Conservation (phyloP, 2,797 vertebrate genomes). For the Neosalanx taihuensis region DNA sequence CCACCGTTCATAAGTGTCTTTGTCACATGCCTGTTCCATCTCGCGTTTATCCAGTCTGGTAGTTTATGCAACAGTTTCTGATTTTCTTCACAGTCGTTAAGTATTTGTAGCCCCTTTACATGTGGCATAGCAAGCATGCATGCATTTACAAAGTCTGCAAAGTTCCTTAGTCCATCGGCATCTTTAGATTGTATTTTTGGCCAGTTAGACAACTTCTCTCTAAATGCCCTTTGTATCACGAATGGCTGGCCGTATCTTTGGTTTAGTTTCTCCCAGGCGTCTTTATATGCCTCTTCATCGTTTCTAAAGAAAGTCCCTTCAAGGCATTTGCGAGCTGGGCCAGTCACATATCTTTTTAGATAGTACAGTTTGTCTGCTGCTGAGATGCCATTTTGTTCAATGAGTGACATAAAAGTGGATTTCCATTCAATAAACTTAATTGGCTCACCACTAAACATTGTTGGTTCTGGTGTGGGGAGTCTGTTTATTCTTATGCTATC, state of each 20-base stretch:
- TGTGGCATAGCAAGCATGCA: constrained; percentile 22
- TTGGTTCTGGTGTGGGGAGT: constrained; percentile 25
- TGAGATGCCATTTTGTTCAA: constrained; percentile 27
- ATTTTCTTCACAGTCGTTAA: constrained; percentile 29
- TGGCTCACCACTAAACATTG: constrained; percentile 30
- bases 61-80: constrained; percentile 24
- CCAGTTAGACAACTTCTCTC: constrained; percentile 36
- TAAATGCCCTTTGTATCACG: constrained; percentile 29
- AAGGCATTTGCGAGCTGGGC: constrained; percentile 26
- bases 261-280: constrained; percentile 35
- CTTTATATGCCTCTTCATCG: constrained; percentile 28
- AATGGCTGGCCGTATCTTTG: constrained; percentile 26
- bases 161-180: constrained; percentile 24
- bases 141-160: constrained; percentile 29
- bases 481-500: constrained; percentile 34
- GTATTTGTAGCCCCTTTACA: constrained; percentile 27
- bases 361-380: constrained; percentile 34
- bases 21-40: constrained; percentile 15
- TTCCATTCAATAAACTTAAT: constrained; percentile 35
- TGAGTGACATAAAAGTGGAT: constrained; percentile 30
- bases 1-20: neutral
- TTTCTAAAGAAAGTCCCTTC: constrained; percentile 31
- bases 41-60: constrained; percentile 17
- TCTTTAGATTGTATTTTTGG: constrained; percentile 24
- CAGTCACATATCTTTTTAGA: constrained; percentile 25